Percentiles rank a stretch among this genome's conserved stretches.
phyloP scores from a whole-genome alignment of 2,113 vertebrate species.

The Cebidichthys violaceus region DNA sequence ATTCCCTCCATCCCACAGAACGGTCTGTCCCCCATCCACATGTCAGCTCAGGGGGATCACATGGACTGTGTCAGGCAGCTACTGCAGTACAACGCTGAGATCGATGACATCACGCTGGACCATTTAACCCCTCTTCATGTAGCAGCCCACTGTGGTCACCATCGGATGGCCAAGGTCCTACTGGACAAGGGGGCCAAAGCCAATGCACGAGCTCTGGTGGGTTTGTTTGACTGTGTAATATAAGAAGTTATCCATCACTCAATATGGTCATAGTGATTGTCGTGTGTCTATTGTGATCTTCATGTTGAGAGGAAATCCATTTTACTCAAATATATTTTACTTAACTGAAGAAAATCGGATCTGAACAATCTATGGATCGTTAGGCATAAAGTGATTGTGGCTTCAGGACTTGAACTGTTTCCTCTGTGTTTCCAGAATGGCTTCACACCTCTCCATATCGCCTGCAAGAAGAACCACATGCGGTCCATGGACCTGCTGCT shows the following conservation, averaged over 20 bases:
- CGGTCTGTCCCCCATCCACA: constrained; percentile 96
- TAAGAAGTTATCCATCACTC: neutral
- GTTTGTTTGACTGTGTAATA: neutral
- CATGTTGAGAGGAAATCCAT: neutral
- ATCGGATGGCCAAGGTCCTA: constrained; percentile 95
- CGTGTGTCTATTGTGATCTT: neutral
- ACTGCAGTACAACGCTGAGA: constrained; percentile 93
- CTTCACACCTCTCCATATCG: constrained; percentile 97
- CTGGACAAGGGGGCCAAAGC: constrained; percentile 97
- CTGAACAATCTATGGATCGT: neutral
- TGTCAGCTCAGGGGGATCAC: constrained; percentile 98
- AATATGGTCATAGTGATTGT: neutral
- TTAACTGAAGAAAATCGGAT: too few relatives aligned
- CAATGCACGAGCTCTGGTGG: constrained; percentile 92
- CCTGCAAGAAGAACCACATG: constrained; percentile 98
- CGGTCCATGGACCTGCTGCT: constrained; percentile 96
- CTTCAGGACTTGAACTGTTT: neutral
- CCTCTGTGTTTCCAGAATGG: constrained; percentile 87
- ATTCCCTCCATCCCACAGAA: constrained; percentile 82
- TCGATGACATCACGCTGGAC: constrained; percentile 97
- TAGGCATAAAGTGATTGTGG: neutral
- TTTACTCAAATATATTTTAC: too few relatives aligned
- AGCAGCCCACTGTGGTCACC: constrained; percentile 96
- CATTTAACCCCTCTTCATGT: constrained; percentile 97
- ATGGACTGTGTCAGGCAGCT: constrained; percentile 95